Base-by-base conservation (phyloP, 2,113 vertebrate genomes). In the Hippocampus abdominalis region DNA sequence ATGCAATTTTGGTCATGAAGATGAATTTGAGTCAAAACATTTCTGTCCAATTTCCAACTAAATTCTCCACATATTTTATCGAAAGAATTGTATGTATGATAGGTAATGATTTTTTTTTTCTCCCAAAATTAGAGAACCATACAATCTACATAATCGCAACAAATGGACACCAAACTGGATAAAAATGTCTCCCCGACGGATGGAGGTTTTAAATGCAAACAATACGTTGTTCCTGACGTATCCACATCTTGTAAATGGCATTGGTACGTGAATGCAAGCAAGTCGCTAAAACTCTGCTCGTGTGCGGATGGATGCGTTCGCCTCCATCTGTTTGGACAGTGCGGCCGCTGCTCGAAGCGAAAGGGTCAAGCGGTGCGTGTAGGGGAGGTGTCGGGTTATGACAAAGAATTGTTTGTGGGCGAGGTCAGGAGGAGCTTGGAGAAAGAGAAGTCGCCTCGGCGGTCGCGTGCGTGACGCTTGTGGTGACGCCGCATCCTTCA, bases 341-440 rank as follows among this genome's bases (percentile, higher is more conserved):
- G 73, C 75, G 79, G 76, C 53, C 74, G 67, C 65, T 20, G 81
- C 88, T 81, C 20, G 39, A 78, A 83, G 83, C 69, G 56, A 32
- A 79, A 84, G 72, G 86, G 90, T 91, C 87, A 91, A 84, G 42
- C 63, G 79, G 78, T 81, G 83, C 84, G 77, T 86, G 79, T 74
- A 79, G 8, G 61, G 71, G 76, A 87, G 79, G 82, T 84, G 83
- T 86, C 80, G 68, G 82, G 70, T 83, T 81, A 76, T 87, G 87
- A 86, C 77, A 70, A 79, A 84, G 81, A 72, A 46, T 57, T 48
- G 67, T 78, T 59, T 64, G 79, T 78, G 46, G 46, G 60, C 64
- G 84, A 81, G 81, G 81, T 87, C 74, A 72, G 25, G 54, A 71
- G 18, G n/a, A 69, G 67, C 81, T 79, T 18, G 1, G 53, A 60